phyloP scores from a whole-genome alignment of 2,888 invertebrate species.

The Cryptops parisi region DNA sequence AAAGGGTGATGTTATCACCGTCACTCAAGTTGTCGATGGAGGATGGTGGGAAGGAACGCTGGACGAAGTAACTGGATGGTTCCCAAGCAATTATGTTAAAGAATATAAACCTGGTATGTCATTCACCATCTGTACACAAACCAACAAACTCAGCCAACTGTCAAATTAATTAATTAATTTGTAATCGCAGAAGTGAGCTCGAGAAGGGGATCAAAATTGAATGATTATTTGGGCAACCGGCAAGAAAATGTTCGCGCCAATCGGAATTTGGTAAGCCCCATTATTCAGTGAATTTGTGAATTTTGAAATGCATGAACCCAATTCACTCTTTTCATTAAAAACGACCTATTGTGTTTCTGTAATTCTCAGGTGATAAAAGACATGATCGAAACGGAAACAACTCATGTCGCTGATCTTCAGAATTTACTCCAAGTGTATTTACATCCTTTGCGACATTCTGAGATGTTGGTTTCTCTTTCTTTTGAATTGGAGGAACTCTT shows the following conservation, averaged over 20 bases:
- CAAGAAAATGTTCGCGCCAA: conserved; percentile 30
- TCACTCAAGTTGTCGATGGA: conserved; percentile 89
- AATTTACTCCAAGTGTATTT: conserved; percentile 71
- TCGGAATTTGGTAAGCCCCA: conserved; percentile 27
- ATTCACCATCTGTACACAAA: background rate
- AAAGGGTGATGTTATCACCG: conserved; percentile 90
- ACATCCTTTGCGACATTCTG: conserved; percentile 68
- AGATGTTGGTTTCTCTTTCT: conserved; percentile 53
- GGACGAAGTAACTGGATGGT: conserved; percentile 92
- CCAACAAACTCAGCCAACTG: no score
- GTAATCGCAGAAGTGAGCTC: no score
- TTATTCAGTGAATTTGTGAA: background rate
- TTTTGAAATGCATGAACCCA: background rate
- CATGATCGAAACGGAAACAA: conserved; percentile 80
- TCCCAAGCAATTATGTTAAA: conserved; percentile 93
- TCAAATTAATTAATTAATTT: no score
- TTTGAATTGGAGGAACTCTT: conserved; percentile 22
- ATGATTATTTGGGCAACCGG: conserved; percentile 19
- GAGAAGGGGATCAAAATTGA: background rate
- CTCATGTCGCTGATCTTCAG: conserved; percentile 78
- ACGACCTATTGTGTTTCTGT: no score
- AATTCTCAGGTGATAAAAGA: conserved; percentile 53
- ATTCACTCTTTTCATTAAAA: background rate
- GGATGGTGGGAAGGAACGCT: conserved; percentile 99
- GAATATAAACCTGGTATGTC: conserved; percentile 52